Conservation (phyloP, 2,113 vertebrate genomes). For the Potamarius usumacintae region DNA sequence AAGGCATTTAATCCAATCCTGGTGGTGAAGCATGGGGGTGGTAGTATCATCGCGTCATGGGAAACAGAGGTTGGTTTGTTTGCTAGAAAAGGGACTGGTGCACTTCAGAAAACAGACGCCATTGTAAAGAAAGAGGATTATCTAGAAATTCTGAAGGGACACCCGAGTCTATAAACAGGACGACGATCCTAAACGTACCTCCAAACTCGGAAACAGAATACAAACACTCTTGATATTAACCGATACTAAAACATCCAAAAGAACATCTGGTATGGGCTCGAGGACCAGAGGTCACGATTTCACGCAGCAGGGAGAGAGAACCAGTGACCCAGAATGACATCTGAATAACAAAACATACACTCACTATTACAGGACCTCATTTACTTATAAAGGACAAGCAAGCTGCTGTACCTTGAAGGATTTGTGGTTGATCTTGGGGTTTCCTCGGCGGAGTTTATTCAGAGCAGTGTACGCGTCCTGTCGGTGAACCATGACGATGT, state of each 20-base stretch:
- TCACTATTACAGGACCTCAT: background rate
- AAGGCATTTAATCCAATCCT: background rate
- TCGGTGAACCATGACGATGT: constrained; percentile 95
- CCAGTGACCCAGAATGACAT: no score
- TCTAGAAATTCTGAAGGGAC: background rate
- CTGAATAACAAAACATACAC: background rate
- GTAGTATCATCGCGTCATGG: background rate
- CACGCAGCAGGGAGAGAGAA: no score
- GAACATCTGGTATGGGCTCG: background rate
- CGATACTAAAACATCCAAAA: no score
- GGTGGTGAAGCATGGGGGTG: background rate
- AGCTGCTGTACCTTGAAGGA: constrained; percentile 85
- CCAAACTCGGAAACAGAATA: background rate
- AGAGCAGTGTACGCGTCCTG: constrained; percentile 92
- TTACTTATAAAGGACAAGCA: background rate
- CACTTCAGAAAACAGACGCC: background rate
- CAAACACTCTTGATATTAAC: background rate
- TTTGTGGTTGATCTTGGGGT: constrained; percentile 93
- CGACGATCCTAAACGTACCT: background rate
- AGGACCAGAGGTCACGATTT: no score
- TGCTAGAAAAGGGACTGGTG: background rate
- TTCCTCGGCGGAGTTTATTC: constrained; percentile 87
- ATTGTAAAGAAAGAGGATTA: no score
- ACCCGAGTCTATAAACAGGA: background rate
- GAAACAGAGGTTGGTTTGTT: no score